phyloP scores from a whole-genome alignment of 2,113 vertebrate genomes.

The Halichoerus grypus region DNA sequence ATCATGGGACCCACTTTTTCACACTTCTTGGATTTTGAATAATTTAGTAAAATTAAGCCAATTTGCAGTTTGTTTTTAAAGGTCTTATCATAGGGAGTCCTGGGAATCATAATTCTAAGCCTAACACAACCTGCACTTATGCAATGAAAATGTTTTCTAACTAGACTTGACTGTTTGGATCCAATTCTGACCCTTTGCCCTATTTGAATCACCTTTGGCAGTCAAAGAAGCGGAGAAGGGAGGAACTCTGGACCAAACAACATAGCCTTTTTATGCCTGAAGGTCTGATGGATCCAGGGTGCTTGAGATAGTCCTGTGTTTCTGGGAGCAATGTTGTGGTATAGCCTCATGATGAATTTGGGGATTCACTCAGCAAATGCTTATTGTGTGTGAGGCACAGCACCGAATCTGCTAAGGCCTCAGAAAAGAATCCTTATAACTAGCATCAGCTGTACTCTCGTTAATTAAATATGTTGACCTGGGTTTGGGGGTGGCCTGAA shows the following conservation, averaged over 20 bases:
- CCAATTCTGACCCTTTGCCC: neutral
- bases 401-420: neutral
- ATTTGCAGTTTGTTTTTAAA: constrained; percentile 29
- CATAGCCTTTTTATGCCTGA: neutral
- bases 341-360: neutral
- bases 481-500: constrained; percentile 12
- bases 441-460: neutral
- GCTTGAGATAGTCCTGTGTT: neutral
- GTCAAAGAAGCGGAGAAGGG: neutral
- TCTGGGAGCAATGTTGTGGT: neutral
- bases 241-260: neutral
- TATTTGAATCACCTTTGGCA: neutral
- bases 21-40: constrained; percentile 45
- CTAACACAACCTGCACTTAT: neutral
- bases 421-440: neutral
- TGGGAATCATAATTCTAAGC: constrained; percentile 9
- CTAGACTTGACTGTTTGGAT: neutral
- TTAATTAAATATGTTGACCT: neutral
- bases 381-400: neutral
- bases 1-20: neutral
- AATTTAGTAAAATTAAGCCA: constrained; percentile 30
- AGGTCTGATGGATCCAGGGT: neutral
- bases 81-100: neutral
- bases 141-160: constrained; percentile 17
- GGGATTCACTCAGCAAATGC: neutral